A percentile compares a stretch with the other conserved stretches of the same genome.
Conservation (phyloP, 2,888 invertebrate genomes). For the Zygaena filipendulae region DNA sequence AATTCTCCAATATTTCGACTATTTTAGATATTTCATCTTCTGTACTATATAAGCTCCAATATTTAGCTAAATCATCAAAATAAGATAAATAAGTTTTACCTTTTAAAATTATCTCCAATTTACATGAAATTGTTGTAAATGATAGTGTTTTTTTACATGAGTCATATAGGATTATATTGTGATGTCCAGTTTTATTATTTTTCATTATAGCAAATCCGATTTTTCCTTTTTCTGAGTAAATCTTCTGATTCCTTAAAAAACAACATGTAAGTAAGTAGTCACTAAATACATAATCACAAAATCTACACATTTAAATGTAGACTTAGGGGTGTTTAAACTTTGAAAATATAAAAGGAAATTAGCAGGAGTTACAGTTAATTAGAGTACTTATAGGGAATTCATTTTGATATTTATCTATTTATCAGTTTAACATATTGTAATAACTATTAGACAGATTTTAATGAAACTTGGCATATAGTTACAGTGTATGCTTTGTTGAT, state of each 20-base stretch:
- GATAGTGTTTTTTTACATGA: constrained; percentile 45
- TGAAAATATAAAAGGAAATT: too few relatives aligned
- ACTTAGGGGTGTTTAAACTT: too few relatives aligned
- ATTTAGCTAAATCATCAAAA: constrained; percentile 41
- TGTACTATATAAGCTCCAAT: constrained; percentile 45
- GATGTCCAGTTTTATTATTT: constrained; percentile 26
- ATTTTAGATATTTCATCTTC: constrained; percentile 33
- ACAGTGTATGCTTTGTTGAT: too few relatives aligned
- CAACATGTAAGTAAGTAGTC: too few relatives aligned
- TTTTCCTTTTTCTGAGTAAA: constrained; percentile 39
- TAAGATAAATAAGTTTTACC: constrained; percentile 38
- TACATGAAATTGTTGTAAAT: constrained; percentile 26
- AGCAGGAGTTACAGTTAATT: too few relatives aligned
- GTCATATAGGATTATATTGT: constrained; percentile 46
- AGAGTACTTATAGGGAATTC: too few relatives aligned
- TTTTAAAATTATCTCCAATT: constrained; percentile 35
- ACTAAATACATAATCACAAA: too few relatives aligned
- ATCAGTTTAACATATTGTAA: too few relatives aligned
- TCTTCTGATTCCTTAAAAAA: constrained; percentile 35
- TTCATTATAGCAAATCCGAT: constrained; percentile 52
- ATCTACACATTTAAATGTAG: too few relatives aligned
- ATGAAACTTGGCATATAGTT: too few relatives aligned
- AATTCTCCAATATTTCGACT: constrained; percentile 26
- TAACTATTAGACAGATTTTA: too few relatives aligned
- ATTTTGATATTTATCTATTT: too few relatives aligned